Evolutionary conservation across 1,140 invertebrate species (phyloP), one percentile per base, ranked within the genome.

Genomic region (Sinella curviseta): DNA sequence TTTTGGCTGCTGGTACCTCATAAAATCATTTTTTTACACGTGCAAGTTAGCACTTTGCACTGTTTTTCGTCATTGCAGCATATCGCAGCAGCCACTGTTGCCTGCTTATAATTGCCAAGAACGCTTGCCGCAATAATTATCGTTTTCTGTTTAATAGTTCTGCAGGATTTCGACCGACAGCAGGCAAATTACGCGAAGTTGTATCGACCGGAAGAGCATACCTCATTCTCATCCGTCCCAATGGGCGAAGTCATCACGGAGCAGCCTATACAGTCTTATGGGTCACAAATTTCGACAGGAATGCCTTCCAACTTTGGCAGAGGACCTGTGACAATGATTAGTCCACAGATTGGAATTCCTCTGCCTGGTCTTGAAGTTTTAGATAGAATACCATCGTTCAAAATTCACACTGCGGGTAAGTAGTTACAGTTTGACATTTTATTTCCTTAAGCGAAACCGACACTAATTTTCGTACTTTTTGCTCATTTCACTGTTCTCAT

Each of bases 241-340:
- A 75, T 83, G 65, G 74, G 79, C 14, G 80, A 81, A 48, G 83
- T 84, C 57, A 82, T 84, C 60, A 84, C 83, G 8, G 81, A 84
- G 60, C 83, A 84, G 65, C 83, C 83, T 26, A 80, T 81, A 14
- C 82, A 80, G 30, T 65, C 74, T 1, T 82, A 80, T 80, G 83
- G 83, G n/a, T 84, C 81, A 26, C 82, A 83, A 81, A 80, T 82
- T 54, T 84, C 83, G 2, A 81, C 77, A 1, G 82, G 82, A 54
- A 75, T 84, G 60, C 79, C 81, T 31, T 33, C 77, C 34, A 77
- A 77, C 2, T 82, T 81, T 60, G 79, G 79, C 17, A 48, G 81
- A 31, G 77, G 67, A 4, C 78, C 78, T 20, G 31, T 77, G 57
- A 36, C 60, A 34, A 77, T 78, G 57, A 80, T 82, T 35, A 80